Conservation (phyloP, 2,797 vertebrate genomes). For the Dallia pectoralis region DNA sequence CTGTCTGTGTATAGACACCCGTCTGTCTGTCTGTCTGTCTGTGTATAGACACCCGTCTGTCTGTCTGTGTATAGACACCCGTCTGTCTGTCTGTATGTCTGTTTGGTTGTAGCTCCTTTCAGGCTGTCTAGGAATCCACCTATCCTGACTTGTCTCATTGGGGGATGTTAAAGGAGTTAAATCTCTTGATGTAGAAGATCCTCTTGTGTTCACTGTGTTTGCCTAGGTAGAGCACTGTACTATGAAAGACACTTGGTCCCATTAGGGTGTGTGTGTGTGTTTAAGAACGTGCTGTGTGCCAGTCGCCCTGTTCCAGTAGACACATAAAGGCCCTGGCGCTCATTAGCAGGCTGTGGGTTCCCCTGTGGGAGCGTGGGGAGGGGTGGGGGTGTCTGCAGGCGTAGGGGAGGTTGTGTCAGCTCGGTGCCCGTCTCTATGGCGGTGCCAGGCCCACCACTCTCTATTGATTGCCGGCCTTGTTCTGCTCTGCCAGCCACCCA, state of each 20-base stretch:
- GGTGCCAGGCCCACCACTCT: slow-evolving; percentile 50
- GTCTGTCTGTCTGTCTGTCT: not conserved
- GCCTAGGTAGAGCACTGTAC: not conserved
- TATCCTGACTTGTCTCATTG: not conserved
- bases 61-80: not conserved
- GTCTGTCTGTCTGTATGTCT: not conserved
- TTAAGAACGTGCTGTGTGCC: not conserved
- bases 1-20: no score
- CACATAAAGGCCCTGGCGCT: slow-evolving; percentile 49
- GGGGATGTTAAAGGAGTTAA: not conserved
- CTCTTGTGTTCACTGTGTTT: not conserved
- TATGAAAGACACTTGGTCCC: not conserved
- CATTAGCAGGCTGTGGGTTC: slow-evolving; percentile 58
- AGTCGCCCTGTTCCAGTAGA: not conserved
- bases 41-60: not conserved
- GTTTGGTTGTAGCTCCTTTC: not conserved
- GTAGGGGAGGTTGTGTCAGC: slow-evolving; percentile 14
- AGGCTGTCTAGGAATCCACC: no score
- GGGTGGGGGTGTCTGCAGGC: not conserved
- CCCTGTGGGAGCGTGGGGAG: slow-evolving; percentile 23
- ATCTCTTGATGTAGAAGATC: not conserved
- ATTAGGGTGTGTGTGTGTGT: slow-evolving; percentile 10
- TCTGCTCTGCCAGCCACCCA: slow-evolving; percentile 42
- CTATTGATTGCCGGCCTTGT: slow-evolving; percentile 24
- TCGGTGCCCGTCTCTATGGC: slow-evolving; percentile 2